A percentile compares a stretch with the other conserved stretches of the same genome.
phyloP scores from a whole-genome alignment of 1,140 invertebrate species.

The Camponotus pennsylvanicus region DNA sequence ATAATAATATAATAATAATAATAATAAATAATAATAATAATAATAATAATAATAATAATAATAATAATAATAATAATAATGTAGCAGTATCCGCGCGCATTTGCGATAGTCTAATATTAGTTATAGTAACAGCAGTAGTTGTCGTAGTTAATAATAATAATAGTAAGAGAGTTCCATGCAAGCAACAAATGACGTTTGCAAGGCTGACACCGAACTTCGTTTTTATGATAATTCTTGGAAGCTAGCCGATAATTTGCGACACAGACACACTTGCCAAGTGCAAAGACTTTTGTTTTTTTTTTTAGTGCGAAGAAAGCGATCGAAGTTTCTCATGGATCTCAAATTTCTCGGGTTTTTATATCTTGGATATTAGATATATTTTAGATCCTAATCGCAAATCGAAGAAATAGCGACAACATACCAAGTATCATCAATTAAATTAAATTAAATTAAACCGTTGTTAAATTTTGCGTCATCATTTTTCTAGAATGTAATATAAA shows the following conservation, averaged over 20 bases:
- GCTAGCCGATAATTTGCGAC: slow-evolving; percentile 22
- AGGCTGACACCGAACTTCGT: slow-evolving; percentile 13
- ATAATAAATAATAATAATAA: slow-evolving; percentile 5
- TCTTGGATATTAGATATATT: not conserved
- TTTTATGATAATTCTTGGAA: slow-evolving; percentile 46
- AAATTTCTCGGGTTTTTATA: not conserved
- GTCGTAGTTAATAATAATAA: slow-evolving; percentile 55
- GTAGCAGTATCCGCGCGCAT: not conserved
- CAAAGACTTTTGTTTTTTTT: slow-evolving; percentile 9
- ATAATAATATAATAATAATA: slow-evolving; percentile 42
- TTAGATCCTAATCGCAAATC: not conserved
- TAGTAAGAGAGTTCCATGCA: slow-evolving; percentile 67
- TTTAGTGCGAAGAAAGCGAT: slow-evolving; percentile 8
- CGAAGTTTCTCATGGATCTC: not conserved
- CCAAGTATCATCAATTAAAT: not conserved
- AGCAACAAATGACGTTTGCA: slow-evolving; percentile 41
- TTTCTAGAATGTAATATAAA: not conserved
- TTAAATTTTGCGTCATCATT: not conserved
- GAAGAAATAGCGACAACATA: not conserved
- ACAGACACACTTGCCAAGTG: slow-evolving; percentile 33
- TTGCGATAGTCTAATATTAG: slow-evolving; percentile 52
- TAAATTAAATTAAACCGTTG: not conserved
- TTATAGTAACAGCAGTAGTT: slow-evolving; percentile 45
- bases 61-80: slow-evolving; percentile 37
- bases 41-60: slow-evolving; percentile 16